phyloP scores from a whole-genome alignment of 2,797 vertebrate genomes.

The Mormyrops boulengeri region DNA sequence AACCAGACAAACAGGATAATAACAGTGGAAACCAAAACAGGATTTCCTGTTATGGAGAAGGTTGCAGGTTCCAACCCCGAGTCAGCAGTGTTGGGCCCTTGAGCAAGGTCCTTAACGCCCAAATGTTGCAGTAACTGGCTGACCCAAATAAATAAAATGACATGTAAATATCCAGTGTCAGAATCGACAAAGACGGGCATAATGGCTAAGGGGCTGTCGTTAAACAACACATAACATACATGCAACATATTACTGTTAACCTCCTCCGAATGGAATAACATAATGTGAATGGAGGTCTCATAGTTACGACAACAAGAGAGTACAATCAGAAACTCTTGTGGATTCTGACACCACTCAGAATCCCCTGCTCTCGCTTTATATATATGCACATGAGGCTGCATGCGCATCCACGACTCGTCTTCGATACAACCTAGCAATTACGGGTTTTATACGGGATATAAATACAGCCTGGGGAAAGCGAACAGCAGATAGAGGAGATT shows the following conservation, averaged over 20 bases:
- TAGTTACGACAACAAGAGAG: background rate
- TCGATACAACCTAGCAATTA: background rate
- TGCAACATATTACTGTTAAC: background rate
- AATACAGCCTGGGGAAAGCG: background rate
- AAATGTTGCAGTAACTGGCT: background rate
- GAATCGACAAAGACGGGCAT: background rate
- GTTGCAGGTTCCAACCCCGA: background rate
- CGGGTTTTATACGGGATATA: background rate
- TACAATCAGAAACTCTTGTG: background rate
- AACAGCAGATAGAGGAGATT: background rate
- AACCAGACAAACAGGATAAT: background rate
- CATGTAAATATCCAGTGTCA: background rate
- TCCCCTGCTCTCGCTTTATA: background rate
- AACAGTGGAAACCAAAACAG: background rate
- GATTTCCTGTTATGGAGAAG: background rate
- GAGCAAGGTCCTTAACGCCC: background rate
- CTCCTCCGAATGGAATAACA: background rate
- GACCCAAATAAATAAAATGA: background rate
- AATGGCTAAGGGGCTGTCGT: background rate
- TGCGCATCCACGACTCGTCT: background rate
- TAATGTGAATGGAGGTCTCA: background rate
- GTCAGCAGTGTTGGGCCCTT: background rate
- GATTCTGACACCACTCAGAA: background rate
- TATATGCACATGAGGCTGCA: background rate
- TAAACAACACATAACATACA: background rate